Conservation (phyloP, 2,888 invertebrate species). For the Melieria omissa region DNA sequence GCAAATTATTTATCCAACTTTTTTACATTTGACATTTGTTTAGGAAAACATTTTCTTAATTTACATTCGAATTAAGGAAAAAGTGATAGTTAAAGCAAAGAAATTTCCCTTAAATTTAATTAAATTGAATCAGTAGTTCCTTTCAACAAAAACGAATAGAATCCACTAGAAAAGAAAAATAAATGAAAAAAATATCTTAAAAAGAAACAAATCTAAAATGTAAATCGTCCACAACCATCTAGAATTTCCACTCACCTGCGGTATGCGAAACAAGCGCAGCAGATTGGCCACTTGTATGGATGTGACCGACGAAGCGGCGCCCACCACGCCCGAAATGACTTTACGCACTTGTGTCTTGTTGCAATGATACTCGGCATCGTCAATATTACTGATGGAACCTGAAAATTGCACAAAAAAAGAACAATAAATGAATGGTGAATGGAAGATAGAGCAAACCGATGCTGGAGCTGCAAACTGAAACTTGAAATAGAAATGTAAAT, state of each 20-base stretch:
- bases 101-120: too few species aligned
- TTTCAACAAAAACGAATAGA: too few species aligned
- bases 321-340: slow-evolving; percentile 88
- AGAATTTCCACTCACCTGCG: slow-evolving; percentile 69
- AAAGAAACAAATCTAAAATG: too few species aligned
- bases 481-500: neutral
- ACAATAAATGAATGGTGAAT: neutral
- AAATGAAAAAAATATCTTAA: too few species aligned
- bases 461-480: slow-evolving; percentile 1
- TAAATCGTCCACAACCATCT: too few species aligned
- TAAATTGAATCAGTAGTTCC: too few species aligned
- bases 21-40: too few species aligned
- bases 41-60: too few species aligned
- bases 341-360: slow-evolving; percentile 85
- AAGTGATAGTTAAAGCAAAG: too few species aligned
- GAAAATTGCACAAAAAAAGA: slow-evolving; percentile 46
- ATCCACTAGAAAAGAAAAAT: too few species aligned
- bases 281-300: slow-evolving; percentile 96
- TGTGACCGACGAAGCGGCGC: slow-evolving; percentile 92
- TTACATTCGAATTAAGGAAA: too few species aligned
- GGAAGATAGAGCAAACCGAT: neutral
- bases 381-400: slow-evolving; percentile 96
- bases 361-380: slow-evolving; percentile 87
- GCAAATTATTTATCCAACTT: too few species aligned
- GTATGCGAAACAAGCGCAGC: slow-evolving; percentile 90